Percentiles rank a stretch among this genome's conserved stretches.
phyloP scores from a whole-genome alignment of 1,140 invertebrate species.

The Saxidomus purpurata region DNA sequence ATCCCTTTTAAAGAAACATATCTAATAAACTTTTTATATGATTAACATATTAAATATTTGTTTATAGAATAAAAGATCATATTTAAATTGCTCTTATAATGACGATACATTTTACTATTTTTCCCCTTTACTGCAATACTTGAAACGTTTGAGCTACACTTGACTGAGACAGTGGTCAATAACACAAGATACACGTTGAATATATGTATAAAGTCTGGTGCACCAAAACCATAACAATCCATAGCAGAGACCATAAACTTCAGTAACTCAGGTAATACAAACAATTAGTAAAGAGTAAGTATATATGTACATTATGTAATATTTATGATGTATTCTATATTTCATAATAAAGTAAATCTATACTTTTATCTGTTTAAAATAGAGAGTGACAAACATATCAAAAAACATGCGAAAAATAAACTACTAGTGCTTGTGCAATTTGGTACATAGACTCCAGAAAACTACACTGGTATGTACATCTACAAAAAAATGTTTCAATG shows the following conservation, averaged over 20 bases:
- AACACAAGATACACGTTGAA: not conserved
- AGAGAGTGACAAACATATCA: not conserved
- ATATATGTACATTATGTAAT: not conserved
- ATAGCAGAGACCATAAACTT: not conserved
- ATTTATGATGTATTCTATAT: not conserved
- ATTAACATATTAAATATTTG: too few species aligned
- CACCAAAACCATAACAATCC: conserved; percentile 22
- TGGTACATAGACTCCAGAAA: not conserved
- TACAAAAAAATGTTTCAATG: not conserved
- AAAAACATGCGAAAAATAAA: conserved; percentile 14
- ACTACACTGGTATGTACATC: not conserved
- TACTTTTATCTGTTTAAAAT: conserved; percentile 4
- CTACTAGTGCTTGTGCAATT: not conserved
- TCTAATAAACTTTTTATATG: too few species aligned
- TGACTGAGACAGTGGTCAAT: not conserved
- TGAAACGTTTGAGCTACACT: not conserved
- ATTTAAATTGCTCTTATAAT: too few species aligned
- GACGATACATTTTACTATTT: not conserved
- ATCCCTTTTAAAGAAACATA: too few species aligned
- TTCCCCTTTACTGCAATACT: conserved; percentile 13
- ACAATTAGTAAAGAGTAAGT: not conserved
- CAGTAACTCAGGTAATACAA: not conserved
- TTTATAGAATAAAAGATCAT: too few species aligned
- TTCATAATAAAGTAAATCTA: not conserved
- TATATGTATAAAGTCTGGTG: conserved; percentile 5